phyloP scores from a whole-genome alignment of 2,113 vertebrate genomes.

The Catharus fuscescens region DNA sequence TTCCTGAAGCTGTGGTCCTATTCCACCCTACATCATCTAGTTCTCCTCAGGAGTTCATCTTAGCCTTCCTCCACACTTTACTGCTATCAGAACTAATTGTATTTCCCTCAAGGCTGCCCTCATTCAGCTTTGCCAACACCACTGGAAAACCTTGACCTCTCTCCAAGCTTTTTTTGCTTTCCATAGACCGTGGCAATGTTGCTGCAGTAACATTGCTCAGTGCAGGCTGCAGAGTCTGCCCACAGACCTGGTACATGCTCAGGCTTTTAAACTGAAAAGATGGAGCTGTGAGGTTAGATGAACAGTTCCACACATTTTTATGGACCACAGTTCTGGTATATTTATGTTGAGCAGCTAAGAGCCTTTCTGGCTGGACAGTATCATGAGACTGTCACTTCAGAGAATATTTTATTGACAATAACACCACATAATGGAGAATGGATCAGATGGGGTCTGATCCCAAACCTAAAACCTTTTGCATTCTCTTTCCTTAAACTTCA shows the following conservation, averaged over 20 bases:
- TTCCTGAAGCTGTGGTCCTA: neutral
- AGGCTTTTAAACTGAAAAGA: neutral
- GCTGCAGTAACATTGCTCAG: too few species aligned
- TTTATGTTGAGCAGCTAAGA: neutral
- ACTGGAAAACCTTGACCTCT: neutral
- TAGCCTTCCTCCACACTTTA: neutral
- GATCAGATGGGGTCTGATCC: neutral
- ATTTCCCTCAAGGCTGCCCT: neutral
- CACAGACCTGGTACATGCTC: neutral
- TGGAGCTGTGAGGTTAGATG: neutral
- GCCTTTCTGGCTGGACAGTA: neutral
- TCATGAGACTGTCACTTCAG: neutral
- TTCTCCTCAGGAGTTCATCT: neutral
- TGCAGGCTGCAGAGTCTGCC: neutral
- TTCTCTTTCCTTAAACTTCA: neutral
- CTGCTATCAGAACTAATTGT: accelerated
- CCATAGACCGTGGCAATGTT: neutral
- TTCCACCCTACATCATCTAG: neutral
- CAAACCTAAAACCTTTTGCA: neutral
- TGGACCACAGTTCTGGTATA: neutral
- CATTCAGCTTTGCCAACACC: neutral
- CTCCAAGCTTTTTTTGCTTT: neutral
- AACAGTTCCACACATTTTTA: neutral
- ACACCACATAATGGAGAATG: neutral
- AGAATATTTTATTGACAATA: neutral